Percentiles rank a stretch among this genome's conserved stretches.
phyloP scores from a whole-genome alignment of 2,888 invertebrate species.

The Drosophila incognita region DNA sequence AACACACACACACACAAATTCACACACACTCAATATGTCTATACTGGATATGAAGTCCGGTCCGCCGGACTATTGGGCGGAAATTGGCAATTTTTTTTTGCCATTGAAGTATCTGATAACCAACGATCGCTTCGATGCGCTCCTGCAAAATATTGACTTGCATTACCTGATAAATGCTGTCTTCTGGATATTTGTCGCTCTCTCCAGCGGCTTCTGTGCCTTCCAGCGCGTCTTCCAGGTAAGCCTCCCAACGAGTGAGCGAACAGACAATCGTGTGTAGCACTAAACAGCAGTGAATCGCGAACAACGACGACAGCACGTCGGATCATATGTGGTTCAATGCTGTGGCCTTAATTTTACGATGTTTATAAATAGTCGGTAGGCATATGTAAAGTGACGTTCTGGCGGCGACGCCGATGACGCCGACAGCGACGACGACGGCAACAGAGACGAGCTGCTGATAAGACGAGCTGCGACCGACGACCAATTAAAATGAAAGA shows the following conservation, averaged over 20 bases:
- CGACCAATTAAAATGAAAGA: constrained; percentile 27
- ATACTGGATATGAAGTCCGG: constrained; percentile 84
- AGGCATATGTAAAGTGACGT: constrained; percentile 39
- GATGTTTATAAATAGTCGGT: constrained; percentile 71
- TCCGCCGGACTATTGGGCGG: constrained; percentile 83
- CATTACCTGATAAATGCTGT: constrained; percentile 83
- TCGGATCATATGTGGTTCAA: constrained; percentile 21
- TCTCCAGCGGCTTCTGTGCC: constrained; percentile 79
- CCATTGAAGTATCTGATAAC: constrained; percentile 83
- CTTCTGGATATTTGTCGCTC: constrained; percentile 84
- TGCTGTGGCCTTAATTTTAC: constrained; percentile 31
- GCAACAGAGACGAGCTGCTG: constrained; percentile 1
- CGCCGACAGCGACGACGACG: not conserved
- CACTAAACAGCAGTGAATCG: not conserved
- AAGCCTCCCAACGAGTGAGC: not conserved
- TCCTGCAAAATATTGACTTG: constrained; percentile 83
- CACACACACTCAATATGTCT: constrained; percentile 67
- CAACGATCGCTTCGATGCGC: constrained; percentile 80
- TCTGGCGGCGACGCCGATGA: not conserved
- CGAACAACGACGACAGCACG: constrained; percentile 3
- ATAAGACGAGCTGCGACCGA: constrained; percentile 26
- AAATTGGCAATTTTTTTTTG: constrained; percentile 83
- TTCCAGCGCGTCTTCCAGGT: constrained; percentile 84
- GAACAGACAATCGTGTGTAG: not conserved
- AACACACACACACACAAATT: not conserved